These are phyloP conservation scores for Capitella teleta DNA, from an alignment of 1,140 invertebrate species.

Conservation along the genomic window DNA sequence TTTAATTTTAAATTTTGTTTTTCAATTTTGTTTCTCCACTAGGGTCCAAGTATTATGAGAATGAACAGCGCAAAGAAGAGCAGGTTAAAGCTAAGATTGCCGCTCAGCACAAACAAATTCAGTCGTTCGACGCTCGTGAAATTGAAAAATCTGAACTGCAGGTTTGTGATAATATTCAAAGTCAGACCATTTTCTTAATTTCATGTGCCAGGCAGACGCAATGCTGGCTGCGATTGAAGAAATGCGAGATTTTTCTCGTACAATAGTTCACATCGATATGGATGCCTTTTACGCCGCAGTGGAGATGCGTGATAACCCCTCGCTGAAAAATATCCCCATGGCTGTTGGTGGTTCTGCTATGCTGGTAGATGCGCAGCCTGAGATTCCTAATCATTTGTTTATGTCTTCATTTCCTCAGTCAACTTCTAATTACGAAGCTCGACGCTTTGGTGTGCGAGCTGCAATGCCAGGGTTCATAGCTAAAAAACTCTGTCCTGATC, in stretches of 20 bases:
- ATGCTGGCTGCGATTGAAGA: constrained; percentile 34
- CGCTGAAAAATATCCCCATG: constrained; percentile 50
- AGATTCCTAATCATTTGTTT: neutral
- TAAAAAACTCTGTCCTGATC: constrained; percentile 52
- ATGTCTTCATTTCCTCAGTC: constrained; percentile 32
- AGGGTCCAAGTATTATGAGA: constrained; percentile 50
- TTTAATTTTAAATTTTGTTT: too few species aligned
- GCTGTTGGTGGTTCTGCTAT: constrained; percentile 53
- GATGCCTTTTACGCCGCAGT: constrained; percentile 59
- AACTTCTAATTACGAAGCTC: constrained; percentile 56
- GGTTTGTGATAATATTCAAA: too few species aligned
- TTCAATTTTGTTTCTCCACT: too few species aligned
- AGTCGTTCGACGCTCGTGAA: too few species aligned
- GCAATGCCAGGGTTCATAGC: constrained; percentile 64
- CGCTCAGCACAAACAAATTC: too few species aligned
- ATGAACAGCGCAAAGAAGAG: constrained; percentile 44
- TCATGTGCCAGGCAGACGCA: constrained; percentile 44
- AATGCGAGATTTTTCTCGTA: constrained; percentile 42
- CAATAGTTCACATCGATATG: constrained; percentile 57
- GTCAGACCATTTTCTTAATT: too few species aligned
- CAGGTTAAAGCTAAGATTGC: constrained; percentile 38
- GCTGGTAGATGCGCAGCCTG: constrained; percentile 40
- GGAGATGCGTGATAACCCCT: constrained; percentile 53
- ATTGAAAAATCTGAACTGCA: too few species aligned
- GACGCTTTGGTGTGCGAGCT: constrained; percentile 54